phyloP scores from a whole-genome alignment of 2,113 vertebrate species.

The Phalacrocorax carbo region DNA sequence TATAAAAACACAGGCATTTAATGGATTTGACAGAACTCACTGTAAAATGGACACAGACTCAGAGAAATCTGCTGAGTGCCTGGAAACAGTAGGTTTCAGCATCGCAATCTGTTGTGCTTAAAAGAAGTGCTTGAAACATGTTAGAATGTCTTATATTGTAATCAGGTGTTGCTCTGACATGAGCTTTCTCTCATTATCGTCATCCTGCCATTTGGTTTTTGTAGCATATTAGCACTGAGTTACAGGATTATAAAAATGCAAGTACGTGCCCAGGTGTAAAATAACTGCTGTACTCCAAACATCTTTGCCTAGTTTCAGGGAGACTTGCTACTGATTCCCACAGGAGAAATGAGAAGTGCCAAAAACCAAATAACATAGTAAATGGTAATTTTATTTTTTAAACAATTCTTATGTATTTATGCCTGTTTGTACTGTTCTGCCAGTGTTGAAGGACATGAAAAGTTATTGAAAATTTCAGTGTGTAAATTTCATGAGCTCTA shows the following conservation, averaged over 20 bases:
- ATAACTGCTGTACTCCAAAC: background rate
- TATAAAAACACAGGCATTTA: constrained; percentile 3
- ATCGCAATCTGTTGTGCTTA: background rate
- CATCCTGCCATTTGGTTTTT: background rate
- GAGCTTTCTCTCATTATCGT: background rate
- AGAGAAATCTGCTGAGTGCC: background rate
- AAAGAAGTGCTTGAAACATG: background rate
- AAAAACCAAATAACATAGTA: background rate
- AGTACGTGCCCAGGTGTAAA: background rate
- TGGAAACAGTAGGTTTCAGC: background rate
- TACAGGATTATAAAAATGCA: background rate
- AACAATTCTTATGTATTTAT: background rate
- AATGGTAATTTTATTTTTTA: background rate
- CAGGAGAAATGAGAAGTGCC: background rate
- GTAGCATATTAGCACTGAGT: background rate
- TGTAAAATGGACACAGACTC: background rate
- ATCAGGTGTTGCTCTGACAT: background rate
- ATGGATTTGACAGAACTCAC: background rate
- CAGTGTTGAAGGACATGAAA: background rate
- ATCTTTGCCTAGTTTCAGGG: background rate
- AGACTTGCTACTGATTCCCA: background rate
- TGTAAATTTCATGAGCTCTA: background rate
- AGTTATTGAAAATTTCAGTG: background rate
- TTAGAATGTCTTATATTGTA: background rate
- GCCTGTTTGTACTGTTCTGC: background rate